These are phyloP conservation scores for Galemys pyrenaicus DNA, from an alignment of 2,113 vertebrate species.

Conservation along the genomic window DNA sequence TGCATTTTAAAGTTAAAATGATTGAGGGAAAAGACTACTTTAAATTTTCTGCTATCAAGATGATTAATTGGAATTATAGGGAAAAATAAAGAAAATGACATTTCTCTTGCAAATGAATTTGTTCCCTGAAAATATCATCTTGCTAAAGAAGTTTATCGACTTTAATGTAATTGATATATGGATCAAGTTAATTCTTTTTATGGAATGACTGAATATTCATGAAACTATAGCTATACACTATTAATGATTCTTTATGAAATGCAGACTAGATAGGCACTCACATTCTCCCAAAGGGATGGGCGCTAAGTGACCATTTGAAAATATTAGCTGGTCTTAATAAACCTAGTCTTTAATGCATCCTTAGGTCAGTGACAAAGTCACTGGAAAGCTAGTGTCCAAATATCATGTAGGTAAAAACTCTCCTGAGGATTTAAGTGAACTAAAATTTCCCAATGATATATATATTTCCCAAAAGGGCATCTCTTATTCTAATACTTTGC, in stretches of 20 bases:
- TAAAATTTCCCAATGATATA: slow-evolving; percentile 53
- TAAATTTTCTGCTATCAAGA: slow-evolving; percentile 24
- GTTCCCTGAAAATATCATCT: slow-evolving; percentile 47
- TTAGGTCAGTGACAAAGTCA: slow-evolving; percentile 55
- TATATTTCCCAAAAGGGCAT: slow-evolving; percentile 56
- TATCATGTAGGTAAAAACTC: not conserved
- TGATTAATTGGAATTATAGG: slow-evolving; percentile 45
- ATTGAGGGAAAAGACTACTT: not conserved
- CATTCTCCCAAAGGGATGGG: not conserved
- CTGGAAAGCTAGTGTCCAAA: not conserved
- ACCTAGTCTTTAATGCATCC: slow-evolving; percentile 9
- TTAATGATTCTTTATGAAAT: slow-evolving; percentile 61
- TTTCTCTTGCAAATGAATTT: slow-evolving; percentile 52
- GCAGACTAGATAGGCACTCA: slow-evolving; percentile 29
- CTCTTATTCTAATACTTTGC: slow-evolving; percentile 35
- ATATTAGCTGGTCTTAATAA: slow-evolving; percentile 40
- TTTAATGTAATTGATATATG: slow-evolving; percentile 64
- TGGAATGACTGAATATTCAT: slow-evolving; percentile 69
- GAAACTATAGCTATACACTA: slow-evolving; percentile 48
- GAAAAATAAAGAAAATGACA: slow-evolving; percentile 32
- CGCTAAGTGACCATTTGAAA: slow-evolving; percentile 3
- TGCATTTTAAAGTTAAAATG: not conserved
- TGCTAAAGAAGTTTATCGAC: slow-evolving; percentile 59
- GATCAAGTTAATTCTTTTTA: slow-evolving; percentile 63
- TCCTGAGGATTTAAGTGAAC: slow-evolving; percentile 39